Evolutionary conservation across 1,140 invertebrate species (phyloP).

Genomic region (Tenebrio molitor): DNA sequence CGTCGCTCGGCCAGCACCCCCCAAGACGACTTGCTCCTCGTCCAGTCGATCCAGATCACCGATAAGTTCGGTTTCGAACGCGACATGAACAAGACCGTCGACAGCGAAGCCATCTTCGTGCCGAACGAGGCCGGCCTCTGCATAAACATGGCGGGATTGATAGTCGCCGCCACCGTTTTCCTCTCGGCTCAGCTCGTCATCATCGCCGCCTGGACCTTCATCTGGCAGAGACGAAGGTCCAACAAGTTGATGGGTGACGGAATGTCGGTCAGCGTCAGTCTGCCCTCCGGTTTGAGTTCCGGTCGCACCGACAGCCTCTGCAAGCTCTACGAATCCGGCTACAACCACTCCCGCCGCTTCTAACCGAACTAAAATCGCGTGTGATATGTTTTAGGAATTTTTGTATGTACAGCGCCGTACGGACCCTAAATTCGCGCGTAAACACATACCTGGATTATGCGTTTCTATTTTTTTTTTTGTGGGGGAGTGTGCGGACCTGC

Average conservation of each 20-base stretch:
- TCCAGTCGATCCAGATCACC: conserved; percentile 92
- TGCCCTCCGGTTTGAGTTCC: conserved; percentile 71
- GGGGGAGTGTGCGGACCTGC: not conserved
- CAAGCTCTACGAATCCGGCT: conserved; percentile 86
- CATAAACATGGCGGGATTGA: conserved; percentile 82
- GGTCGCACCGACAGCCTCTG: conserved; percentile 82
- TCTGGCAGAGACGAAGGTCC: conserved; percentile 82
- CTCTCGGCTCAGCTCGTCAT: conserved; percentile 85
- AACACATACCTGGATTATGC: conserved; percentile 35
- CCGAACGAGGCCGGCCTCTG: conserved; percentile 72
- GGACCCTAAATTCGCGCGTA: conserved; percentile 30
- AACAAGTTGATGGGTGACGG: conserved; percentile 70
- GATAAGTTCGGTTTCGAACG: conserved; percentile 90
- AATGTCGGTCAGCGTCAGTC: conserved; percentile 69
- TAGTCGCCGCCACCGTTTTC: conserved; percentile 86
- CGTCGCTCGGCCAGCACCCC: conserved; percentile 68
- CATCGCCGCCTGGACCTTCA: conserved; percentile 86
- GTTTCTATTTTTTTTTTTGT: conserved; percentile 3
- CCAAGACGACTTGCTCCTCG: conserved; percentile 83
- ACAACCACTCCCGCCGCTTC: conserved; percentile 83
- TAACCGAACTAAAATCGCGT: conserved; percentile 66
- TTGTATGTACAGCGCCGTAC: conserved; percentile 15
- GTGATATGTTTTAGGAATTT: conserved; percentile 48
- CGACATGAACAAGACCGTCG: conserved; percentile 65
- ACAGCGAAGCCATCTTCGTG: conserved; percentile 68